These are phyloP conservation scores for Pomatorhinus ruficollis DNA, from an alignment of 2,113 vertebrate genomes.

Conservation along the genomic window DNA sequence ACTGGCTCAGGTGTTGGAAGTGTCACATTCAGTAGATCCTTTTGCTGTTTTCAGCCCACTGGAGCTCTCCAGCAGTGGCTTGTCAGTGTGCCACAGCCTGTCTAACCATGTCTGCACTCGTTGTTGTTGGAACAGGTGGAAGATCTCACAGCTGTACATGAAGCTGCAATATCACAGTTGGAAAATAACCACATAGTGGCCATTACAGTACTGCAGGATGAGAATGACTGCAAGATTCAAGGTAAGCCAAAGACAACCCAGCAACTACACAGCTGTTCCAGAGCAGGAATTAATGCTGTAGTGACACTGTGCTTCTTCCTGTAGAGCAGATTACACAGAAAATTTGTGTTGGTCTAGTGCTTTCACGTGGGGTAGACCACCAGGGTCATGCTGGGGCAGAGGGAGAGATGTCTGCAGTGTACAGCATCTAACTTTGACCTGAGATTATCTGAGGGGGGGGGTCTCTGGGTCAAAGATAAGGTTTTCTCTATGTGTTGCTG, in stretches of 20 bases:
- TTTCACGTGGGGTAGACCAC: fast-evolving
- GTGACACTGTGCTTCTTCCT: neutral
- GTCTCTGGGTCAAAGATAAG: neutral
- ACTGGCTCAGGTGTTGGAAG: neutral
- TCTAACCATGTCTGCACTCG: neutral
- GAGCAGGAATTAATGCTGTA: neutral
- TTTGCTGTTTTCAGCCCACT: neutral
- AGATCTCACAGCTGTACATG: constrained; percentile 83
- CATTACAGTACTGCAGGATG: constrained; percentile 83
- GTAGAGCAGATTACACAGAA: neutral
- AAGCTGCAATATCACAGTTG: constrained; percentile 80
- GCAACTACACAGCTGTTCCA: neutral
- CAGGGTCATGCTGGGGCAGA: neutral
- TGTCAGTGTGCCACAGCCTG: neutral
- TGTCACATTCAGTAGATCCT: neutral
- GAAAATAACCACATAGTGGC: constrained; percentile 81
- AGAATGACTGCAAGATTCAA: constrained; percentile 85
- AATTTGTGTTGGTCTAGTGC: neutral
- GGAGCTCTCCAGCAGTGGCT: neutral
- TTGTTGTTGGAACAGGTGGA: constrained; percentile 79
- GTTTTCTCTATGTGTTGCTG: neutral
- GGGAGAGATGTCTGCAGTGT: neutral
- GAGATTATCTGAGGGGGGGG: neutral
- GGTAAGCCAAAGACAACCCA: constrained; percentile 71
- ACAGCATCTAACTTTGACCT: neutral